These are phyloP conservation scores for Aurelia sp. DNA, from an alignment of 30 jellyfish, hydroid and myxozoan species.

Conservation along the genomic window DNA sequence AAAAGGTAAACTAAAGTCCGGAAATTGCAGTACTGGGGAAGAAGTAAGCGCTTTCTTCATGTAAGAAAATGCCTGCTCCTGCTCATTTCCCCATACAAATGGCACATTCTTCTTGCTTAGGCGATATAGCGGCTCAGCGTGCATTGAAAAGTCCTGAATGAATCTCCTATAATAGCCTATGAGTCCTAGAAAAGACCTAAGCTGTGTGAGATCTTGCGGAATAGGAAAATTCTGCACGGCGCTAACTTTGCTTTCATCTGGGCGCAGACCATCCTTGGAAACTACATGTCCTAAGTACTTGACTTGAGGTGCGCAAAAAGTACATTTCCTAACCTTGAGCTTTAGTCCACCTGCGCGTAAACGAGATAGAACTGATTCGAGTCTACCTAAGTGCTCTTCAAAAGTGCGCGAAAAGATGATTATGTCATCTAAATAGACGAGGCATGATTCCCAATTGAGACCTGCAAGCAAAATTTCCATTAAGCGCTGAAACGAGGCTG, in stretches of 20 bases:
- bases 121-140: constrained; percentile 44
- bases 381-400: constrained; percentile 36
- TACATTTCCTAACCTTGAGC: constrained; percentile 49
- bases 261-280: not conserved
- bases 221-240: constrained; percentile 43
- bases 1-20: constrained; percentile 49
- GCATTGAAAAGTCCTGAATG: constrained; percentile 45
- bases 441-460: constrained; percentile 54
- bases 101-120: constrained; percentile 33
- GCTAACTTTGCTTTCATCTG: not conserved
- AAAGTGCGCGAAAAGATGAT: constrained; percentile 47
- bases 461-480: constrained; percentile 57
- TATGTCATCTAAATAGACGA: constrained; percentile 55
- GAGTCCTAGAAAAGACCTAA: constrained; percentile 64
- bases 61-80: constrained; percentile 53
- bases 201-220: constrained; percentile 52
- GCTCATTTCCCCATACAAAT: constrained; percentile 41
- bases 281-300: constrained; percentile 64
- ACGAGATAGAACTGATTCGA: too few relatives aligned
- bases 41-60: constrained; percentile 46
- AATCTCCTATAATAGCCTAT: constrained; percentile 57
- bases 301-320: constrained; percentile 46
- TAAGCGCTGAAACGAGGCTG: constrained; percentile 63
- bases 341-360: constrained; percentile 18
- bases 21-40: constrained; percentile 54